Percentiles rank a stretch among this genome's conserved stretches.
These are phyloP conservation scores for Hippocampus abdominalis DNA, from an alignment of 2,113 vertebrate species.

Conservation along the genomic window DNA sequence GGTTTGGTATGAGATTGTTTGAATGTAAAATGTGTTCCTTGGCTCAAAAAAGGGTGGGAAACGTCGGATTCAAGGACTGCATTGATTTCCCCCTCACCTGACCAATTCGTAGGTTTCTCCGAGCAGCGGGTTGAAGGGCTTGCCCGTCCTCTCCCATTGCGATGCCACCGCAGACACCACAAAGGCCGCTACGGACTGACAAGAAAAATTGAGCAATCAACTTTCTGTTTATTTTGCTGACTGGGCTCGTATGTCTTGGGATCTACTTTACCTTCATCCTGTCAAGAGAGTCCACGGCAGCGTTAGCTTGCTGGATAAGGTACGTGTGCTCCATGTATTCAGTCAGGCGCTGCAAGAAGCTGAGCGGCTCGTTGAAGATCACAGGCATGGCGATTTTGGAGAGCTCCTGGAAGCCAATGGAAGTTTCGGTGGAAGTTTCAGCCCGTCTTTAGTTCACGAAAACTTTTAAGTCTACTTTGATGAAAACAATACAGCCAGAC, in stretches of 20 bases:
- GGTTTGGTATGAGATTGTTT: no score
- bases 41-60: background rate
- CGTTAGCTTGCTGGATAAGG: slow-evolving; percentile 90
- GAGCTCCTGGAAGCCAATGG: slow-evolving; percentile 81
- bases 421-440: no score
- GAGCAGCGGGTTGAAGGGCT: slow-evolving; percentile 94
- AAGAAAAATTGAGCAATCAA: background rate
- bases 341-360: slow-evolving; percentile 91
- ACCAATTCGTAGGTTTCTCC: slow-evolving; percentile 96
- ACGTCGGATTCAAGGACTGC: background rate
- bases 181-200: slow-evolving; percentile 91
- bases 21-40: background rate
- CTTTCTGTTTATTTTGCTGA: background rate
- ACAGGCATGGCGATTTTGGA: slow-evolving; percentile 99
- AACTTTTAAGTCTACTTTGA: no score
- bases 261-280: slow-evolving; percentile 86
- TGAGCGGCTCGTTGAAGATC: slow-evolving; percentile 96
- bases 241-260: background rate
- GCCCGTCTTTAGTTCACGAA: no score
- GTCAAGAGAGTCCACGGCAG: slow-evolving; percentile 77
- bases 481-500: no score
- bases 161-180: slow-evolving; percentile 96
- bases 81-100: slow-evolving; percentile 70
- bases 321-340: slow-evolving; percentile 99
- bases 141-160: slow-evolving; percentile 96